Conservation (phyloP, 2,888 invertebrate species). For the Nebria brevicollis region DNA sequence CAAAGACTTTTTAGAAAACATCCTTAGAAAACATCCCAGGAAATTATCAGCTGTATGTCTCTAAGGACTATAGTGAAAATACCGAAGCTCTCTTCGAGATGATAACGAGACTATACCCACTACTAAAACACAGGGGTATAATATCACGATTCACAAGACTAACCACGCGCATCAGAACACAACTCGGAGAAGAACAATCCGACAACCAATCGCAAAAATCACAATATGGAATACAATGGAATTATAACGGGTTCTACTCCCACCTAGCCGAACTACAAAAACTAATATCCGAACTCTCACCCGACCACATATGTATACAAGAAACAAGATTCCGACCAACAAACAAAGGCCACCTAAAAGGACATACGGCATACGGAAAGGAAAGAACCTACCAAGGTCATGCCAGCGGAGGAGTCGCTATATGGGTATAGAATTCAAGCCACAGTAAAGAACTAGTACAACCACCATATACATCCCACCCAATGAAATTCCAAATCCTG, state of each 20-base stretch:
- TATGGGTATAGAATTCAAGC: constrained; percentile 40
- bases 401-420: constrained; percentile 50
- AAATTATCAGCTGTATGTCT: not conserved
- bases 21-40: not conserved
- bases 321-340: not conserved
- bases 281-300: not conserved
- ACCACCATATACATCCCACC: not conserved
- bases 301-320: constrained; percentile 22
- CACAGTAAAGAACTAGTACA: constrained; percentile 33
- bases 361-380: not conserved
- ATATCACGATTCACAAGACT: not conserved
- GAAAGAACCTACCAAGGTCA: not conserved
- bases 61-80: not conserved
- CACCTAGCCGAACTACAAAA: not conserved
- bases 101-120: not conserved
- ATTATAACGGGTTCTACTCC: constrained; percentile 16
- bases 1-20: not conserved
- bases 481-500: not conserved
- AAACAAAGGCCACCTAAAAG: not conserved
- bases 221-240: not conserved
- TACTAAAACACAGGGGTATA: not conserved
- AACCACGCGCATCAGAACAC: too few relatives aligned
- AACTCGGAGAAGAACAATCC: not conserved
- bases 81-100: not conserved
- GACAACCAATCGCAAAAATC: not conserved